Evolutionary conservation across 1,140 invertebrate species (phyloP).

Genomic region (Hermetia illucens): DNA sequence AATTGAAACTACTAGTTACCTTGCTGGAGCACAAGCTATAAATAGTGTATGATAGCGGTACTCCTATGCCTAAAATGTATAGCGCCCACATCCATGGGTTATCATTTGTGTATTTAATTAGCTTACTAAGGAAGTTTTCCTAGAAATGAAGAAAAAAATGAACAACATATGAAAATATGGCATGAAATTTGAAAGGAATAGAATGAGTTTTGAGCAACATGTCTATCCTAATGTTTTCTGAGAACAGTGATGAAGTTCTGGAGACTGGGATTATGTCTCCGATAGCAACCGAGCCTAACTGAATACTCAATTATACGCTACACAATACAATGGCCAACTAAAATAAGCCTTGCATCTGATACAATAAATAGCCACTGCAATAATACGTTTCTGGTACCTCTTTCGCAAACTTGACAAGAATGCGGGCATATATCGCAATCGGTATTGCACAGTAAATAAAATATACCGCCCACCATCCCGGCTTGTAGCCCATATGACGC

Average conservation of each 20-base stretch:
- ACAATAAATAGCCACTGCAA: constrained; percentile 1
- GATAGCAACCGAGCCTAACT: neutral
- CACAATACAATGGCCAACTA: neutral
- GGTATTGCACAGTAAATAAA: constrained; percentile 61
- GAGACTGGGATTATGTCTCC: constrained; percentile 4
- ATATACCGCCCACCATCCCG: constrained; percentile 64
- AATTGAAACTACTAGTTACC: constrained; percentile 21
- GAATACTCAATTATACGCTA: constrained; percentile 2
- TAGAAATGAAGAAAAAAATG: constrained; percentile 31
- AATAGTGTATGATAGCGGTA: constrained; percentile 63
- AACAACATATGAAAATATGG: constrained; percentile 5
- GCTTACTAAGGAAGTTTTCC: constrained; percentile 66
- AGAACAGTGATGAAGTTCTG: constrained; percentile 16
- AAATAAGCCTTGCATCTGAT: neutral
- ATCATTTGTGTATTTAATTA: constrained; percentile 70
- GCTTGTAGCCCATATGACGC: constrained; percentile 57
- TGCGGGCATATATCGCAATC: constrained; percentile 51
- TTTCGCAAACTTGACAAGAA: constrained; percentile 44
- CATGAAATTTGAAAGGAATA: constrained; percentile 3
- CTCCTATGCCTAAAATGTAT: constrained; percentile 64
- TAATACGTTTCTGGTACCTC: constrained; percentile 38
- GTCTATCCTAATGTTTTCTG: neutral
- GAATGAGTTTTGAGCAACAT: constrained; percentile 10
- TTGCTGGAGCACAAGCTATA: constrained; percentile 56
- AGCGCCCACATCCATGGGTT: constrained; percentile 85